Evolutionary conservation across 2,888 invertebrate genomes (phyloP), one percentile per base, ranked within the genome.

Genomic region (Spodoptera littoralis): DNA sequence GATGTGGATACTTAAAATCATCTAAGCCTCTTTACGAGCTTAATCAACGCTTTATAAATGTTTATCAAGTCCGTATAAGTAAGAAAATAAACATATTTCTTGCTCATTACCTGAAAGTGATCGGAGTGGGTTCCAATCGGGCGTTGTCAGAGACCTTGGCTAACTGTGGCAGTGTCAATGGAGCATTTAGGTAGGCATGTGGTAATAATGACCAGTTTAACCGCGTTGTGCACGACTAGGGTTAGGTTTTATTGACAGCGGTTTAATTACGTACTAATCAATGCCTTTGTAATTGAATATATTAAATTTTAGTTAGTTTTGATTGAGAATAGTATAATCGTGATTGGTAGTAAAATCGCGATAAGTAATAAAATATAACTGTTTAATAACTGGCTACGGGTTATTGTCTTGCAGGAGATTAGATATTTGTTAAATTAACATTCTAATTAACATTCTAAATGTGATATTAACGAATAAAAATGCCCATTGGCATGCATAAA

Each of bases 71-170:
- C 53, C 61, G 58, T 65, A 52, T 51, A 64, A 43, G 57, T 22
- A 55, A 56, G 54, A 65, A 69, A 70, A 63, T 65, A 64, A 77
- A 72, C 68, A 73, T 78, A 80, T 80, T 79, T 76, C 72, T 82
- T 76, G 78, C 74, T 85, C 80, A 85, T 88, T 86, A 86, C 79
- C 85, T 75, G 81, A 88, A 89, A 87, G 86, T 83, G 85, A 84
- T 82, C 81, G 82, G 77, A 60, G 63, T 74, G 44, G 70, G 77
- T 75, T 66, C 55, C 62, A 68, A 72, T 65, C 72, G 71, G 83
- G 87, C 74, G 73, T 79, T 81, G 87, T 80, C 84, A 74, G 70
- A 78, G 87, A 84, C 90, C 90, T 90, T 90, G 89, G 75, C 54
- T 74, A 74, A 53, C 76, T 73, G 78, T 81, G 82, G 78, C 83